Base-by-base conservation (phyloP, 2,113 vertebrate genomes). In the Megaceryle maxima region DNA sequence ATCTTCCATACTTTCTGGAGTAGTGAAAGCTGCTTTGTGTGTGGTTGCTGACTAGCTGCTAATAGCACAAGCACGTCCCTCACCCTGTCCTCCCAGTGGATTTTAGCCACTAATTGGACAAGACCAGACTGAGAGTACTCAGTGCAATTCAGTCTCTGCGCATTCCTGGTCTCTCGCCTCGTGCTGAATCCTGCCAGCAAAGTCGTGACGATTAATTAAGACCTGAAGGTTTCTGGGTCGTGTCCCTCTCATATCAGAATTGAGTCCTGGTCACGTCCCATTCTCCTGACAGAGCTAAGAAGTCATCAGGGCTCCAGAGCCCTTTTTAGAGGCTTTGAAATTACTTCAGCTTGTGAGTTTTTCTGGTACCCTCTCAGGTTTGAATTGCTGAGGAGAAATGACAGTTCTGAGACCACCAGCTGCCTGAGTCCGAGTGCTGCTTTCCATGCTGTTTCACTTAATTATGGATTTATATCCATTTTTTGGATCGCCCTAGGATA, bases 61-160 rank as follows among this genome's bases (percentile, higher is more conserved):
- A 51, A 56, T 76, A 76, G 64, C 60, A 66, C 74, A 86, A 92
- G 72, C 16, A 15, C 73, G 48, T 79, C 63, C 44, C 62, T 87
- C 16, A 2, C 24, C 25, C 57, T 93, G 64, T 83, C 62, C 48
- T 90, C 74, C 80, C 72, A 41, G 69, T 78, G 88, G 91, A 48
- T 86, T 88, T 97, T 75, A 91, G 83, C 56, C 50, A 50, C 85
- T 93, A 87, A 90, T 90, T 88, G 79, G 90, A 94, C 88, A 90
- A 96, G 88, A 77, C 48, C 64, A 94, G 81, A 89, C 83, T 0
- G 20, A 91, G 76, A 11, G 68, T 85, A 73, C 90, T 86, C 8
- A 96, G 86, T 59, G 22, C 43, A 57, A 4, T 70, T 92, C 64
- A 33, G 53, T 93, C 72, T 83, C 68, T 44, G 18, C 66, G 53